Conservation (phyloP, 2,888 invertebrate species). For the Cerastis rubricosa region DNA sequence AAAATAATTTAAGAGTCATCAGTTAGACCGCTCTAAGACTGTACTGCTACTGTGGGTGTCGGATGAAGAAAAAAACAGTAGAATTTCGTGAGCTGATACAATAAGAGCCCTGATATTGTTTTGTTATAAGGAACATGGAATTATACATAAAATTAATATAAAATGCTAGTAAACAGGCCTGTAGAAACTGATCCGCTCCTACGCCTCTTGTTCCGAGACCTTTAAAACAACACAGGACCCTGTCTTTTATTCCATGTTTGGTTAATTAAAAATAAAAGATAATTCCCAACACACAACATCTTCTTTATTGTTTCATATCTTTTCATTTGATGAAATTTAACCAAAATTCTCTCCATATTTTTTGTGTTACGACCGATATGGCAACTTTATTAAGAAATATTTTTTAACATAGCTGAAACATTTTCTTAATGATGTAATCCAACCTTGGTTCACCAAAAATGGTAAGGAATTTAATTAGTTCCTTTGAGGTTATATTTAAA, state of each 20-base stretch:
- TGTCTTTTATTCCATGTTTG: background rate
- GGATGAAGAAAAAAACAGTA: background rate
- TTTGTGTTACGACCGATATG: conserved; percentile 53
- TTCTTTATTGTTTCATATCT: conserved; percentile 41
- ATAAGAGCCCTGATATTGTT: background rate
- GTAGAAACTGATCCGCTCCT: background rate
- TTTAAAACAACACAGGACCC: background rate
- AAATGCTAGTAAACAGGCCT: background rate
- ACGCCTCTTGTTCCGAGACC: background rate
- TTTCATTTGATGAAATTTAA: conserved; percentile 39
- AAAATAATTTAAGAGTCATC: background rate
- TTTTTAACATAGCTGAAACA: conserved; percentile 55
- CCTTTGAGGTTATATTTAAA: conserved; percentile 37
- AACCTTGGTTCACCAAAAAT: conserved; percentile 55
- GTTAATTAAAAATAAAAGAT: conserved; percentile 35
- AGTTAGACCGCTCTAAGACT: background rate
- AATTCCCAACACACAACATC: conserved; percentile 16
- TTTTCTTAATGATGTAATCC: conserved; percentile 66
- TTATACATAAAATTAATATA: background rate
- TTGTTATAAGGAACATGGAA: background rate
- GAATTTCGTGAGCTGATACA: background rate
- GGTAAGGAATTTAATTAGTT: conserved; percentile 63
- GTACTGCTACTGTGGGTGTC: background rate
- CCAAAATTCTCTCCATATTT: conserved; percentile 48
- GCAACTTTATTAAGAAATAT: conserved; percentile 57